Base-by-base conservation (phyloP, 2,888 invertebrate genomes). In the Schrankia costaestrigalis region DNA sequence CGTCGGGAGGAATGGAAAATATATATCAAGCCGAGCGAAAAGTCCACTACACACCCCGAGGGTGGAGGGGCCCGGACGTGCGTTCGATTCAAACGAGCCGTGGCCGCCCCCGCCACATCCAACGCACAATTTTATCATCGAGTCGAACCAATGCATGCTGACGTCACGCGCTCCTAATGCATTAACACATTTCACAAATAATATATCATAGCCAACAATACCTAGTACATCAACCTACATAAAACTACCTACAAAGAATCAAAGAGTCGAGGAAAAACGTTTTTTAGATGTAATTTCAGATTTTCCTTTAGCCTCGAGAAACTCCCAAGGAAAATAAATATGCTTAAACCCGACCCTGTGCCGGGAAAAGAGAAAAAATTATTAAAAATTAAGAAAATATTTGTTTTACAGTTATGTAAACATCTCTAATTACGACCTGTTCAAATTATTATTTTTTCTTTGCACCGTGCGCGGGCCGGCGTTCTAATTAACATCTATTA, bases 391-490 rank as follows among this genome's bases (percentile, higher is more conserved):
- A 80, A 76, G 78, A 78, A 87, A 87, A 87, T 86, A 87, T 86
- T 86, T 86, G 81, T 83, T 80, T 82, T 74, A 81, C 84, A 79
- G 78, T 82, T 82, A 77, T 79, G 84, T 80, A 84, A 87, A 87
- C 86, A 85, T 82, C 80, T 87, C 81, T 87, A 85, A 86, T 87
- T 86, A 85, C 85, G 83, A 78, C 79, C 77, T 81, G 84, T 82
- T 82, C 81, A 82, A 85, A 85, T 86, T 84, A 84, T 84, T 78
- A 73, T 83, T 83, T 85, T 83, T 78, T 76, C 78, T 78, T 75
- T 71, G 75, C 76, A 65, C 63, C 63, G 74, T 64, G 68, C 73
- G 56, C 58, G 64, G 72, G 65, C 74, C 71, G 77, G 72, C 63
- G 71, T 69, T 78, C 77, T 85, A 85, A 87, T 87, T 85, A 85